A percentile compares a stretch with the other conserved stretches of the same genome.
These are phyloP conservation scores for Scytalopus superciliaris DNA, from an alignment of 2,113 vertebrate genomes.

Conservation along the genomic window DNA sequence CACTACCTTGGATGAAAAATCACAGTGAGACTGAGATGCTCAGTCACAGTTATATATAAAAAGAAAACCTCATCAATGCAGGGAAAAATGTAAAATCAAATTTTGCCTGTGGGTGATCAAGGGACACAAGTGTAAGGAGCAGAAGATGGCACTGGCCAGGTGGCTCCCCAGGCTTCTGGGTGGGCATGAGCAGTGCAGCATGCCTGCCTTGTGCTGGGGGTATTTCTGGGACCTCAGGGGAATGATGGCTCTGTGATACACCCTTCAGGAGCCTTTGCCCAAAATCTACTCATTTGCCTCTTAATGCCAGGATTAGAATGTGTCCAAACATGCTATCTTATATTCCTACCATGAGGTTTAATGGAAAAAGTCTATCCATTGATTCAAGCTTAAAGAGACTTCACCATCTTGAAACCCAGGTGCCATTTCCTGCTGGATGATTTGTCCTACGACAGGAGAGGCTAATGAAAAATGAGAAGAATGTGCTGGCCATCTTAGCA, in stretches of 20 bases:
- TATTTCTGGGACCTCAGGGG: not conserved
- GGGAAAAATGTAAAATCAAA: not conserved
- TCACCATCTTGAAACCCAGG: not conserved
- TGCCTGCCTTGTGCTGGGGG: not conserved
- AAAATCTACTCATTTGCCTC: not conserved
- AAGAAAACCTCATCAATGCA: not conserved
- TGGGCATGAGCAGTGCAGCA: not conserved
- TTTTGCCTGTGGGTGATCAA: not conserved
- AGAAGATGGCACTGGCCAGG: not conserved
- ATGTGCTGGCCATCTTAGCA: conserved; percentile 46
- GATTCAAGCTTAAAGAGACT: not conserved
- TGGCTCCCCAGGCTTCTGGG: not conserved
- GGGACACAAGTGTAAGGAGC: rapidly evolving
- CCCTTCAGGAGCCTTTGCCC: not conserved
- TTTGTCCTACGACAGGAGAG: conserved; percentile 31
- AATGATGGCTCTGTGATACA: rapidly evolving
- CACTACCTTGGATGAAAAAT: not conserved
- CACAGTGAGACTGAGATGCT: not conserved
- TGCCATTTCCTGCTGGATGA: conserved; percentile 25
- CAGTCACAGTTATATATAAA: too few species aligned
- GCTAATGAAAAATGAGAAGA: conserved; percentile 56
- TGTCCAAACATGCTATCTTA: not conserved
- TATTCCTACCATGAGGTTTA: not conserved
- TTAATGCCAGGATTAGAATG: not conserved
- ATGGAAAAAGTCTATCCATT: not conserved